Conservation (phyloP, 1,140 invertebrate species). For the Oscheius sp. region DNA sequence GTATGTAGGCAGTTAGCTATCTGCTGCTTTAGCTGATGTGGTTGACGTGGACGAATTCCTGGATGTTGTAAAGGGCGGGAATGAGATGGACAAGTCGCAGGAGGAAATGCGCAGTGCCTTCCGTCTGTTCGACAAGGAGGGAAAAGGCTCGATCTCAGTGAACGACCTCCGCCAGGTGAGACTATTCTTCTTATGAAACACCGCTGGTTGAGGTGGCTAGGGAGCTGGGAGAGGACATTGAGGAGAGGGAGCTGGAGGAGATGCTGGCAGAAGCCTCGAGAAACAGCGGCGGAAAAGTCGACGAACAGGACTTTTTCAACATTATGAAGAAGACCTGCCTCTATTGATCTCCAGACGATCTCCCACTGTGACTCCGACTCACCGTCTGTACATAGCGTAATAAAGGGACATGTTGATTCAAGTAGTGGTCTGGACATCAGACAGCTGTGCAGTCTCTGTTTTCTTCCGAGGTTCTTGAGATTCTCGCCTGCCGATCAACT, state of each 20-base stretch:
- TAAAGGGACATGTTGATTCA: too few species aligned
- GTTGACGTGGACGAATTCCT: conserved; percentile 32
- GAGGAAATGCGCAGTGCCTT: conserved; percentile 34
- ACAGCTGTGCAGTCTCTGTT: neutral
- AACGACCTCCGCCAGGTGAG: conserved; percentile 14
- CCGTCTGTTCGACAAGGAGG: conserved; percentile 26
- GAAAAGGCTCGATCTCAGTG: conserved; percentile 19
- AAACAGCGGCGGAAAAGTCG: neutral
- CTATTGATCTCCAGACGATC: too few species aligned
- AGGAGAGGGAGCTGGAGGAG: conserved; percentile 20
- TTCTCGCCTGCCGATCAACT: too few species aligned
- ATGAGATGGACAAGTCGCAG: conserved; percentile 10
- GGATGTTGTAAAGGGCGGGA: conserved; percentile 4
- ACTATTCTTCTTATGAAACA: neutral
- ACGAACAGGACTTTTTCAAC: conserved; percentile 12
- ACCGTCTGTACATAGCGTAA: too few species aligned
- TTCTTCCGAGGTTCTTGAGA: neutral
- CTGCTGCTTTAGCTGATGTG: conserved; percentile 7
- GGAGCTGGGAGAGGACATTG: conserved; percentile 12
- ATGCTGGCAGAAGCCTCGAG: conserved; percentile 30
- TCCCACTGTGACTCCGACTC: too few species aligned
- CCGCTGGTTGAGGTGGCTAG: conserved; percentile 13
- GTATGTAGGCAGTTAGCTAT: too few species aligned
- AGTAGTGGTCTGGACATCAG: too few species aligned
- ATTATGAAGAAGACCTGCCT: conserved; percentile 41